Base-by-base conservation (phyloP, 2,888 invertebrate genomes). In the Eupithecia centaureata region DNA sequence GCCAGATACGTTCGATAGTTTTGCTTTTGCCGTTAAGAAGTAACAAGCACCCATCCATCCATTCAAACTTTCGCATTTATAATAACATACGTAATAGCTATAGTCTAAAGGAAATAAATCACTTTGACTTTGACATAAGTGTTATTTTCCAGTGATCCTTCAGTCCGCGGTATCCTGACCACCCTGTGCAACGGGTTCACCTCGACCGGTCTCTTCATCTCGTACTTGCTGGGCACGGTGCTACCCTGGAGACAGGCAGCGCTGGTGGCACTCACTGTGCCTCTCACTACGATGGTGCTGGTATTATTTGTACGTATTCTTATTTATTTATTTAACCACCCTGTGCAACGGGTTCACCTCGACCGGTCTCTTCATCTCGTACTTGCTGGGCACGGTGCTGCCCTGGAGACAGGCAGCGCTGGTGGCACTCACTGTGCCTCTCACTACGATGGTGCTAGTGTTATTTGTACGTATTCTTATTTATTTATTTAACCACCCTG, bases 191-290 rank as follows among this genome's bases (percentile, higher is more conserved):
- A 90, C 67, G 83, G 87, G 2, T 94, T 92, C 76, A 93, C 94
- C 0, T 87, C 92, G 0, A 80, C 92, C 0, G 95, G 95, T 0
- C 90, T 94, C 80, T 94, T 94, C 75, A 74, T 92, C 25, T 92
- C 94, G 0, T 94, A 93, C 76, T 77, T 94, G 0, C 82, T 95
- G 52, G 94, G 94, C 0, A 90, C 92, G 0, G 82, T 94, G 22
- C 82, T 94, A 18, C 89, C 91, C 1, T 95, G 94, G 94, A 84
- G 94, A 42, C 88, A 89, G 32, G 94, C 94, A 0, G 94, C 94
- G 3, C 82, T 94, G 7, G 87, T 94, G 54, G 93, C 94, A 7
- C 86, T 94, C 18, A 77, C 79, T 0, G 87, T 94, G 3, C 95
- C 95, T 0, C 69, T 94, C 0, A 72, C 90, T 13, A 94, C 94